A percentile compares a stretch with the other conserved stretches of the same genome.
Evolutionary conservation across 2,113 vertebrate genomes (phyloP).

Genomic region (Acrocephalus arundinaceus): DNA sequence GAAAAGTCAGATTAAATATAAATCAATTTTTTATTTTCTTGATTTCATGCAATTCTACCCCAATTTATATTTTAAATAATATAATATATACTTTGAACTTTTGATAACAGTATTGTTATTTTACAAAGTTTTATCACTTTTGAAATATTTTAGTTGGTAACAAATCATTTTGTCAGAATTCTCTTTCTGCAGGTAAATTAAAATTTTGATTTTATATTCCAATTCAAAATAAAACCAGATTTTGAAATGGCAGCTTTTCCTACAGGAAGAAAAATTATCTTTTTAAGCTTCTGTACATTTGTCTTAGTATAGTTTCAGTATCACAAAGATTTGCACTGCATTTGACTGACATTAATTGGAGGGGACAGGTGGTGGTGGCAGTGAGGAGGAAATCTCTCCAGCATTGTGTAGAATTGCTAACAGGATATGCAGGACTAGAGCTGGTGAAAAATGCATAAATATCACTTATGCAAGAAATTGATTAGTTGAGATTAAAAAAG

Average conservation of each 20-base stretch:
- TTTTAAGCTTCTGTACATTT: slow-evolving; percentile 19
- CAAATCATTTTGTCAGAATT: background rate
- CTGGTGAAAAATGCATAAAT: background rate
- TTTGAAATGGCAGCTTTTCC: slow-evolving; percentile 1
- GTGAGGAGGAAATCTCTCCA: slow-evolving; percentile 18
- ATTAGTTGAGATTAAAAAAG: background rate
- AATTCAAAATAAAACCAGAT: background rate
- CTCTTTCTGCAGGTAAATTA: background rate
- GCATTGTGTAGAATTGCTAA: background rate
- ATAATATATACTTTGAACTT: background rate
- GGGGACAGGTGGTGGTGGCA: slow-evolving; percentile 43
- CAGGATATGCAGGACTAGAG: background rate
- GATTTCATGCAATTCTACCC: background rate
- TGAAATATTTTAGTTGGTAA: background rate
- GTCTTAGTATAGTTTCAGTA: slow-evolving; percentile 21
- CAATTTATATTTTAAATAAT: background rate
- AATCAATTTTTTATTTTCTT: background rate
- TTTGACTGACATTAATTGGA: slow-evolving; percentile 57
- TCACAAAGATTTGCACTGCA: slow-evolving; percentile 2
- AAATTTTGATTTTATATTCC: background rate
- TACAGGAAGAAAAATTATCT: background rate
- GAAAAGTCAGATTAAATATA: background rate
- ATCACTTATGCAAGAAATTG: background rate
- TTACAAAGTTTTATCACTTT: background rate
- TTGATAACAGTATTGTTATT: background rate